Evolutionary conservation across 1,140 invertebrate species (phyloP), one percentile per base, ranked within the genome.

Genomic region (Amyelois transitella): DNA sequence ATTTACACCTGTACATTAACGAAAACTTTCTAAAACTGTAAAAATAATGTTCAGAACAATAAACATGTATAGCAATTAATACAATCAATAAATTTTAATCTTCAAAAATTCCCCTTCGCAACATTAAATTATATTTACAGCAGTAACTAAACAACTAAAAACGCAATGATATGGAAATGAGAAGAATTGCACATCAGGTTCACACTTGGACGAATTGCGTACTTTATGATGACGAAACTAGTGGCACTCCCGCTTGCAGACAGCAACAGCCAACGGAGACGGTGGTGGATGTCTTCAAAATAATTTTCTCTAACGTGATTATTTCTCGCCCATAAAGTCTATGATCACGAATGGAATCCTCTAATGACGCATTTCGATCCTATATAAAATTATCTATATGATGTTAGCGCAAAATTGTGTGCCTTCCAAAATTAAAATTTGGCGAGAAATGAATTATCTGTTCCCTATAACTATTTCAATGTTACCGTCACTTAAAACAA

Each of bases 1-100:
- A 86, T 88, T 77, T 85, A 88, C 81, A 88, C 53, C 81, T 85
- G 81, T 88, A 88, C 85, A 86, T 82, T 68, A 86, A 88, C 82
- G 78, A 82, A 75, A 87, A 85, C 69, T 69, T 71, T 62, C 64
- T 73, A 72, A 76, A 74, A 72, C 53, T 66, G 60, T 72, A 71
- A 74, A 68, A 77, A 80, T 68, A 74, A 81, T 75, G 63, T 75
- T 77, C 59, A 78, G 78, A 84, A 84, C 81, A 83, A 83, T 80
- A 81, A 86, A 79, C 72, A 65, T 69, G 71, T 74, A 38, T 38
- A 69, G 69, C 71, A 60, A 55, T 56, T 51, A 59, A 64, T 44
- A 77, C 64, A 69, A 69, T 66, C 58, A 72, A 81, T 79, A 77
- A 75, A 76, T 78, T 81, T 79, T 77, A 56, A 77, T 75, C 77